Base-by-base conservation (phyloP, 2,888 invertebrate genomes). In the Tetragnatha montana region DNA sequence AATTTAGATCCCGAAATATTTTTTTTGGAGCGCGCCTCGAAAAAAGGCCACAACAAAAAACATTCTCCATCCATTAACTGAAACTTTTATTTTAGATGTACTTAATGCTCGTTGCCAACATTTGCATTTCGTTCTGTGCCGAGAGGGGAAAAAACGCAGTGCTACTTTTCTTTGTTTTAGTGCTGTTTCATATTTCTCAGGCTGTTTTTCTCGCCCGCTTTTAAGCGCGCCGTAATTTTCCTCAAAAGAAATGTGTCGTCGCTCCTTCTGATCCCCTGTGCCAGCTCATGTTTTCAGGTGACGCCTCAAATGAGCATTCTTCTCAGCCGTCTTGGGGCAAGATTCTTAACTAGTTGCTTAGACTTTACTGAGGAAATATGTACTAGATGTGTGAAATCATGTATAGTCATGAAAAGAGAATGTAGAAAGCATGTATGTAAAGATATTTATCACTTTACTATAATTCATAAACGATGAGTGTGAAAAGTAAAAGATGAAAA, bases 31-130 rank as follows among this genome's bases (percentile, higher is more conserved):
- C 79, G 69, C 51, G 68, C n/a, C 21, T 69, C 35, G 19, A 70
- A 80, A 73, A 71, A 83, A 84, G 51, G 35, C 35, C 14, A 85
- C 71, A 51, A 51, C 17, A 85, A 89, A 74, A 84, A 81, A 81
- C 70, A 81, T 85, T 81, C 80, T 70, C 89, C 85, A 89, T 85
- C 85, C 85, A 89, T 89, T 89, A 89, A 81, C 76, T 78, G 76
- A 51, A 89, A 85, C 84, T 86, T 89, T 89, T 89, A 81, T 85
- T 89, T 89, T 89, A 85, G 81, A 81, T 81, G 78, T 85, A 76
- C 81, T 89, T 89, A 89, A 89, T 89, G 89, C 89, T 89, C 81
- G 76, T 76, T 85, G 75, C 89, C 89, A 84, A 81, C 89, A 89
- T 89, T 89, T 89, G 84, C 89, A 89, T 89, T 89, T 89, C 89